phyloP scores from a whole-genome alignment of 2,797 vertebrate species.

The Platyrinchus mystaceus region DNA sequence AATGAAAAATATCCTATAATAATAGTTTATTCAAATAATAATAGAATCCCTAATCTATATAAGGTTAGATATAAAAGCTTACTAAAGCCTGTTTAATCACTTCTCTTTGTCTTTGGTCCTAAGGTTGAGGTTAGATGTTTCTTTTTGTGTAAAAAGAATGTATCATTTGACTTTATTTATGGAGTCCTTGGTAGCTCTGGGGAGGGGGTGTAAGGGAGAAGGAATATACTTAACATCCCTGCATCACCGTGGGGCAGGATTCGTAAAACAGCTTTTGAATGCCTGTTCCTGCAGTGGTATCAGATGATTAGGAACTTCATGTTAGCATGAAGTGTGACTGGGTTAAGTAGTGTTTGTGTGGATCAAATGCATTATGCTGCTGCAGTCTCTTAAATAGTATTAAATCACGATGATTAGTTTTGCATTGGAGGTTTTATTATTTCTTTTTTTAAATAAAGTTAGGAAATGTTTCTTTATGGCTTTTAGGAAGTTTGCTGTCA shows the following conservation, averaged over 20 bases:
- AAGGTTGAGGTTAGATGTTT: background rate
- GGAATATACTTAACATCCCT: background rate
- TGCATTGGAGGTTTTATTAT: background rate
- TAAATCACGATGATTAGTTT: background rate
- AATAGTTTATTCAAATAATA: background rate
- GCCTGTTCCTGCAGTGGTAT: background rate
- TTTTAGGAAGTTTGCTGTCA: background rate
- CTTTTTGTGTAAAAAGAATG: background rate
- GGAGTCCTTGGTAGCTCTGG: background rate
- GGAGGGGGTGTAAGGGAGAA: fast-evolving
- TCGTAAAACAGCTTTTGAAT: background rate
- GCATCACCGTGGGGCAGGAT: fast-evolving
- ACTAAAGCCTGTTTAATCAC: background rate
- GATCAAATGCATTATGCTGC: background rate
- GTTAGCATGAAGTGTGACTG: background rate
- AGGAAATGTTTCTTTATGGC: background rate
- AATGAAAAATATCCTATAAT: background rate
- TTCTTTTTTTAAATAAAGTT: background rate
- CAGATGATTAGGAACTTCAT: background rate
- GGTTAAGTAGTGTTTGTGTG: background rate
- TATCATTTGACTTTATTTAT: background rate
- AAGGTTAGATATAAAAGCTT: background rate
- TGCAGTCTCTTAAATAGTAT: background rate
- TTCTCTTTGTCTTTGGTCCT: background rate
- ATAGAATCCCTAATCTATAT: background rate